phyloP scores from a whole-genome alignment of 2,113 vertebrate genomes.

The Tyrannus savana region DNA sequence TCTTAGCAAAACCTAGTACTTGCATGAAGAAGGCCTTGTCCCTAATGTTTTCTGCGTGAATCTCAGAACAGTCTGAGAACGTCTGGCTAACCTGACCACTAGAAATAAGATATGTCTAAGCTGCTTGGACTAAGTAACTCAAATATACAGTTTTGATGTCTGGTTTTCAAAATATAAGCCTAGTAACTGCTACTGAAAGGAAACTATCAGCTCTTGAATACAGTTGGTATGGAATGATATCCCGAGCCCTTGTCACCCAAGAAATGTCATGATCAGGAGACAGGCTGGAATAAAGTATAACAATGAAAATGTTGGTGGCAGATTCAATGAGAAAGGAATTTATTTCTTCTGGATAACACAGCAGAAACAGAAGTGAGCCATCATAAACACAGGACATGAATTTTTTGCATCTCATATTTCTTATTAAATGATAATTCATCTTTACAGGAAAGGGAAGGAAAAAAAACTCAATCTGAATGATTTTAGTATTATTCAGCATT shows the following conservation, averaged over 20 bases:
- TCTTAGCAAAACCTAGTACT: neutral
- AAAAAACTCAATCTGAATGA: neutral
- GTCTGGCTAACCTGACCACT: neutral
- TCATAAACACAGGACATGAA: neutral
- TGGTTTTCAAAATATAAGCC: neutral
- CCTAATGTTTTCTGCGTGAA: neutral
- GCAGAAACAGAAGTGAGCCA: neutral
- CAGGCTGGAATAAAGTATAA: neutral
- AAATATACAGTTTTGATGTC: neutral
- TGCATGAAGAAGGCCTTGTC: neutral
- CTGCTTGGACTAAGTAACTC: neutral
- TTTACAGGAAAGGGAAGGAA: neutral
- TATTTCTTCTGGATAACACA: neutral
- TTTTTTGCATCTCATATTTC: neutral
- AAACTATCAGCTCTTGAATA: neutral
- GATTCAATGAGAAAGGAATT: neutral
- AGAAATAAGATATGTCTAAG: neutral
- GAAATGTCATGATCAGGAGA: neutral
- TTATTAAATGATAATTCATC: neutral
- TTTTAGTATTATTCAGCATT: neutral
- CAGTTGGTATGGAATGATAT: neutral
- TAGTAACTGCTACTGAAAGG: neutral
- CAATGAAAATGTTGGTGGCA: neutral
- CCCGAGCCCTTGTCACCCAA: neutral
- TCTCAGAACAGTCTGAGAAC: neutral